A percentile compares a stretch with the other conserved stretches of the same genome.
Conservation (phyloP, 2,888 invertebrate species). For the Junonia oenone region DNA sequence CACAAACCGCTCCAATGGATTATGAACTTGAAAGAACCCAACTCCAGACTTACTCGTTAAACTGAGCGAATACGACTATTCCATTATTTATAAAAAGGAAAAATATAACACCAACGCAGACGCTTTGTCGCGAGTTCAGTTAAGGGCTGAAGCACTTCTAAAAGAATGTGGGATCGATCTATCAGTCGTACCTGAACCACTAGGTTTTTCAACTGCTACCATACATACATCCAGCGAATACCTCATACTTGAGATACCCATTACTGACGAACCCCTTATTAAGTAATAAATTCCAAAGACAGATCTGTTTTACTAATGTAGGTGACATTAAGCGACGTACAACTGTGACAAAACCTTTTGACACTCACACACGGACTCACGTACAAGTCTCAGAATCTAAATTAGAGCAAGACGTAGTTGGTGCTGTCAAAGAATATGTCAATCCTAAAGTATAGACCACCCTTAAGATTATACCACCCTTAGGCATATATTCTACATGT, state of each 20-base stretch:
- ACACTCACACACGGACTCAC: slow-evolving; percentile 17
- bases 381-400: slow-evolving; percentile 20
- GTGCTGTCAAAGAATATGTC: slow-evolving; percentile 33
- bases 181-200: not conserved
- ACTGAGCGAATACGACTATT: no score
- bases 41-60: no score
- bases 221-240: slow-evolving; percentile 7
- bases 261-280: slow-evolving; percentile 23
- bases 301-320: slow-evolving; percentile 19
- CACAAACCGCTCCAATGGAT: no score
- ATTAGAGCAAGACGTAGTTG: slow-evolving; percentile 25
- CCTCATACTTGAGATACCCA: slow-evolving; percentile 18
- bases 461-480: not conserved
- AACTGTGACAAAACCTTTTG: slow-evolving; percentile 21
- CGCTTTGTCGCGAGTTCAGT: not conserved
- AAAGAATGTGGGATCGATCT: not conserved
- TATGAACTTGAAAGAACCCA: no score
- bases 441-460: slow-evolving; percentile 24
- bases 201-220: slow-evolving; percentile 5
- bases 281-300: slow-evolving; percentile 24
- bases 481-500: not conserved
- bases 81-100: no score
- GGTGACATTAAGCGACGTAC: slow-evolving; percentile 22
- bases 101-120: no score
- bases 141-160: not conserved